phyloP scores from a whole-genome alignment of 2,797 vertebrate species.

The Emydoidea blandingii region DNA sequence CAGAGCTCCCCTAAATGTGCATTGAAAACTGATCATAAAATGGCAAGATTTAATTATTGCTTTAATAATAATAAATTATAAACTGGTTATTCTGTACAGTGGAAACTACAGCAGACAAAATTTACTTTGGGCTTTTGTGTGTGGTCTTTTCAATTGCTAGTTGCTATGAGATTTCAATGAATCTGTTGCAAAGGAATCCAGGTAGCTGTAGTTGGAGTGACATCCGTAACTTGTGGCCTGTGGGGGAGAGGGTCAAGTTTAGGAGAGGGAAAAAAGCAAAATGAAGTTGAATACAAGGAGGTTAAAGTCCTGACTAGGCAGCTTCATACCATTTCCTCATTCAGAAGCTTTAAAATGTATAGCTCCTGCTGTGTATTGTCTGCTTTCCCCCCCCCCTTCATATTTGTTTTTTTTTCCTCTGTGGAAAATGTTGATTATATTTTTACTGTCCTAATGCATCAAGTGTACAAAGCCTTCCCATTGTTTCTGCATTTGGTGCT shows the following conservation, averaged over 20 bases:
- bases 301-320: not conserved
- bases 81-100: not conserved
- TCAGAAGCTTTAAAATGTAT: not conserved
- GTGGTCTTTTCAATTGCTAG: not conserved
- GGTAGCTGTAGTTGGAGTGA: not conserved
- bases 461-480: not conserved
- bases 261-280: not conserved
- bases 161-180: not conserved
- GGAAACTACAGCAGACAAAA: not conserved
- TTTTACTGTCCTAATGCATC: not conserved
- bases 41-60: not conserved
- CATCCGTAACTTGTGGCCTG: not conserved
- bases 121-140: not conserved
- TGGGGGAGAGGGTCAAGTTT: not conserved
- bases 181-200: not conserved
- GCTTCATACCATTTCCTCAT: not conserved
- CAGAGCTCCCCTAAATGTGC: too few species aligned
- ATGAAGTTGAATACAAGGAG: not conserved
- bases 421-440: not conserved
- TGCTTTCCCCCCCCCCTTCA: rapidly evolving
- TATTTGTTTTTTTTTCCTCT: not conserved
- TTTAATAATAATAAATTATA: not conserved
- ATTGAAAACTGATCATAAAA: not conserved
- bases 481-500: not conserved
- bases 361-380: not conserved